These are phyloP conservation scores for Eurytoma californica DNA, from an alignment of 2,888 invertebrate species.

Conservation along the genomic window DNA sequence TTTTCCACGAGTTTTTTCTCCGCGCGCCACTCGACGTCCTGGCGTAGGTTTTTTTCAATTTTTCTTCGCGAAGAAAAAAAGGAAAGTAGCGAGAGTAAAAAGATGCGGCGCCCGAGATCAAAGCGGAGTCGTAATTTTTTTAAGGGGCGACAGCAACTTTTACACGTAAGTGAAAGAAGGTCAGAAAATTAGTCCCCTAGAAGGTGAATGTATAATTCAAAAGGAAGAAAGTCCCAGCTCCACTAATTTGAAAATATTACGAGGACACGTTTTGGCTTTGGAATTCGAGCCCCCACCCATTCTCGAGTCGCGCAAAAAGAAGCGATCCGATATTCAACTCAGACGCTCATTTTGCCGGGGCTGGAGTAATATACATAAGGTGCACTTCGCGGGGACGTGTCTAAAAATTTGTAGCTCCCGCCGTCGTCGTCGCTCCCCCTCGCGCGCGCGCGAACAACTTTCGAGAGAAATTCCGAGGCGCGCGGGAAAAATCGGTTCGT, in stretches of 20 bases:
- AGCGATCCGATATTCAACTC: conserved; percentile 54
- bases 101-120: neutral
- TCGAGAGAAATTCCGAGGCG: conserved; percentile 35
- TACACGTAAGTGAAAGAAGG: conserved; percentile 5
- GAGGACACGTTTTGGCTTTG: conserved; percentile 49
- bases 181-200: conserved; percentile 34
- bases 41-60: too few relatives aligned
- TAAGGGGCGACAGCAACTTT: neutral
- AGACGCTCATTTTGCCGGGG: conserved; percentile 51
- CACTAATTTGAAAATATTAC: conserved; percentile 57
- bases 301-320: neutral
- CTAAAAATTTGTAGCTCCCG: conserved; percentile 51
- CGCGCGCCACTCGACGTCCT: too few relatives aligned
- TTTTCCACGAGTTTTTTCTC: neutral
- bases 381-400: conserved; percentile 48
- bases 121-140: neutral
- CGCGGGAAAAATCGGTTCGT: conserved; percentile 30
- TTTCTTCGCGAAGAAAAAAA: too few relatives aligned
- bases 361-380: conserved; percentile 47
- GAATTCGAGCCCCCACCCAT: conserved; percentile 20
- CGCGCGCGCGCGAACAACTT: conserved; percentile 1
- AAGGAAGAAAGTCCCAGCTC: conserved; percentile 28
- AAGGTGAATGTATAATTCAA: conserved; percentile 26
- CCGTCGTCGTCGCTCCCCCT: conserved; percentile 3
- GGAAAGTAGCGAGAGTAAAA: neutral